Evolutionary conservation across 2,797 vertebrate species (phyloP).

Genomic region (Acanthornis magna): DNA sequence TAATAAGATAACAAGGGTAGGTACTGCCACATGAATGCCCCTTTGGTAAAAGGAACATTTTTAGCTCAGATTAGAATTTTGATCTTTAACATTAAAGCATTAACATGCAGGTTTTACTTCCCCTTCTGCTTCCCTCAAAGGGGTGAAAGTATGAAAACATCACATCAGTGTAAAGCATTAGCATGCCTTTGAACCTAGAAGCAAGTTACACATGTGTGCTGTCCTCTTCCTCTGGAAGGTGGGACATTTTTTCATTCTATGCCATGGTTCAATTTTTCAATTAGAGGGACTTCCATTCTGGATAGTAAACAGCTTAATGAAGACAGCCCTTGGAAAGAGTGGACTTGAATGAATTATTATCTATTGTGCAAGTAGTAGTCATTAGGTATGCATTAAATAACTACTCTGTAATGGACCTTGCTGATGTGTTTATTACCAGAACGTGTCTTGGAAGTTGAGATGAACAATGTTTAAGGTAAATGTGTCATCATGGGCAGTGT

Average conservation of each 20-base stretch:
- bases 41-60: background rate
- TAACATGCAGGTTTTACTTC: background rate
- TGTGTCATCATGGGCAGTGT: background rate
- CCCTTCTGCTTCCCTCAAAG: background rate
- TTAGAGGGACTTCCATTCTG: slow-evolving; percentile 4
- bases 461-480: slow-evolving; percentile 26
- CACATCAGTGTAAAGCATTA: background rate
- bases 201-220: background rate
- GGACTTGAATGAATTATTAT: background rate
- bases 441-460: background rate
- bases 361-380: background rate
- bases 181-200: background rate
- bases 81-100: background rate
- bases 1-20: background rate
- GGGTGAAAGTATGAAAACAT: background rate
- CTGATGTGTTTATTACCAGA: slow-evolving; percentile 21
- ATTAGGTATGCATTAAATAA: slow-evolving; percentile 43
- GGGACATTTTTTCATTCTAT: background rate
- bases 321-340: slow-evolving; percentile 9
- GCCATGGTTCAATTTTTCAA: background rate
- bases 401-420: background rate
- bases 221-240: background rate
- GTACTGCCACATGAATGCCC: background rate
- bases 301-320: background rate
- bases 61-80: background rate